These are phyloP conservation scores for Mareca penelope DNA, from an alignment of 2,797 vertebrate species.

Conservation along the genomic window DNA sequence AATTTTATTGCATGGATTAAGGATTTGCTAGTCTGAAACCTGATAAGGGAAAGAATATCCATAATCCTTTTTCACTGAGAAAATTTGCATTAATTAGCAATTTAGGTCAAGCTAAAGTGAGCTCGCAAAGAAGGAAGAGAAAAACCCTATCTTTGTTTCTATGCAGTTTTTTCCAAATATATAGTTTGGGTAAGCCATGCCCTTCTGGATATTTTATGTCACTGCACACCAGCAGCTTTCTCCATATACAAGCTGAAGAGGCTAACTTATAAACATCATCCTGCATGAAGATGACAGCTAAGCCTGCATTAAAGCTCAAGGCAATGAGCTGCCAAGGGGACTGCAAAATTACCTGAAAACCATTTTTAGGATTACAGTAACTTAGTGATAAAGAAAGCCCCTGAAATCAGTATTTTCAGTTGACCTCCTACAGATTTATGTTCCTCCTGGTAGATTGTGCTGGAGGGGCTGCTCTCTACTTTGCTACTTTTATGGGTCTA, in stretches of 20 bases:
- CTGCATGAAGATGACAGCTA: not conserved
- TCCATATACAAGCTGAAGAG: not conserved
- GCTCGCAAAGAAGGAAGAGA: not conserved
- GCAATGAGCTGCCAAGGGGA: not conserved
- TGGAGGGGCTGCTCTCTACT: not conserved
- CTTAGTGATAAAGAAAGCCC: not conserved
- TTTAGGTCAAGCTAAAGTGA: conserved; percentile 57
- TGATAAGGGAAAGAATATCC: conserved; percentile 32
- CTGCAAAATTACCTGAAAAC: not conserved
- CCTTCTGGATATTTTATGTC: not conserved
- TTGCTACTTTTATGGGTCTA: not conserved
- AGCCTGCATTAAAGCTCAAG: not conserved
- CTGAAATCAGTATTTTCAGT: conserved; percentile 1
- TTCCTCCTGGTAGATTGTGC: not conserved
- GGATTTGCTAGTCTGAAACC: conserved; percentile 50
- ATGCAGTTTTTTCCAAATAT: not conserved
- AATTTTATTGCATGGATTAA: conserved; percentile 34
- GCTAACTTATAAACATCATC: not conserved
- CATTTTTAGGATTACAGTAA: conserved; percentile 7
- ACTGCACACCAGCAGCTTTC: not conserved
- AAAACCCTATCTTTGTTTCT: conserved; percentile 6
- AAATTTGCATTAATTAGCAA: conserved; percentile 72
- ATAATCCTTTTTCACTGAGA: conserved; percentile 34
- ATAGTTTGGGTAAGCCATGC: not conserved
- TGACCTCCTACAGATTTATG: not conserved